Percentiles rank a stretch among this genome's conserved stretches.
Evolutionary conservation across 2,888 invertebrate species (phyloP).

Genomic region (Neelides folsomi): DNA sequence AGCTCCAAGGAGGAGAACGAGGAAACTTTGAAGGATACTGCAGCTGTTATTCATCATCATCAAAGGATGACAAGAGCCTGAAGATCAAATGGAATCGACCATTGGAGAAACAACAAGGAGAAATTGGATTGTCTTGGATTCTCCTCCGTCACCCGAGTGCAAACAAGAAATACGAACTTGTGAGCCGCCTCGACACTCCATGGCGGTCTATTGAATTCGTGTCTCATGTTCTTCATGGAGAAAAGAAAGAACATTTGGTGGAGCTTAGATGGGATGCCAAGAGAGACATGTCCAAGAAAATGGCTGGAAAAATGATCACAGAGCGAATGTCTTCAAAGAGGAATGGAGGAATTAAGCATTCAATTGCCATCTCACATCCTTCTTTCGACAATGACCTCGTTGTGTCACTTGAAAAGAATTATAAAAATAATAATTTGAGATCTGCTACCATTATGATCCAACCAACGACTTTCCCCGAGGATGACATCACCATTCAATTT

Average conservation of each 20-base stretch:
- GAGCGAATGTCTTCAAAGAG: conserved; percentile 21
- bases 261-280: conserved; percentile 35
- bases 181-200: conserved; percentile 30
- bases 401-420: conserved; percentile 21
- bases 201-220: conserved; percentile 32
- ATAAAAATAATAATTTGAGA: conserved; percentile 12
- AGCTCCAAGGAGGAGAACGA: conserved; percentile 13
- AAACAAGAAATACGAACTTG: conserved; percentile 14
- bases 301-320: conserved; percentile 23
- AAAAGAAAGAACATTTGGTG: conserved; percentile 9
- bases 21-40: conserved; percentile 21
- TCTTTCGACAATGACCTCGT: conserved; percentile 26
- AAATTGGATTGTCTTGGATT: conserved; percentile 28
- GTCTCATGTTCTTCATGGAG: not conserved
- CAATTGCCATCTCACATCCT: conserved; percentile 27
- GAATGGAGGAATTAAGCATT: conserved; percentile 10
- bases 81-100: conserved; percentile 28
- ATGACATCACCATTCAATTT: conserved; percentile 15
- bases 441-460: conserved; percentile 18
- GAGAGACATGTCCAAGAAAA: conserved; percentile 26
- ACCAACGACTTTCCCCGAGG: conserved; percentile 21
- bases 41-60: conserved; percentile 14
- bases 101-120: conserved; percentile 10
- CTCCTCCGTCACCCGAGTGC: conserved; percentile 16
- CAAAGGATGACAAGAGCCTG: conserved; percentile 22